These are phyloP conservation scores for Martes martes DNA, from an alignment of 2,113 vertebrate genomes.

Conservation along the genomic window DNA sequence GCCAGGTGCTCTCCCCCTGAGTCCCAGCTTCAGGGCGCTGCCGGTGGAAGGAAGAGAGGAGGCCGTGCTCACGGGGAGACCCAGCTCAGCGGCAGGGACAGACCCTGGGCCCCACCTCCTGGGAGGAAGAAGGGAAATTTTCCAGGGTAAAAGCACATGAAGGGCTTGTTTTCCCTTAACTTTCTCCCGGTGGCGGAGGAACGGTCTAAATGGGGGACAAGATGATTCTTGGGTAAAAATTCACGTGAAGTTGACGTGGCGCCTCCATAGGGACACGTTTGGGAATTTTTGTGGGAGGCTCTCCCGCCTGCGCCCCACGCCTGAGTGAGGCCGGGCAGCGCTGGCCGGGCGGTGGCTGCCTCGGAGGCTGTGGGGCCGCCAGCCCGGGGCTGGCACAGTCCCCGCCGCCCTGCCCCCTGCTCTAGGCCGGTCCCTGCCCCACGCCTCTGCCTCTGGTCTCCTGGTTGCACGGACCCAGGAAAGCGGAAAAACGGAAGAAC, in stretches of 20 bases:
- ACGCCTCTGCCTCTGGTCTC: background rate
- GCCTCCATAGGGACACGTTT: background rate
- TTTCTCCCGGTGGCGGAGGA: background rate
- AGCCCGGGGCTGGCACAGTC: background rate
- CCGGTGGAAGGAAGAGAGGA: background rate
- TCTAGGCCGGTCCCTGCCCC: background rate
- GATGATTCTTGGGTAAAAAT: background rate
- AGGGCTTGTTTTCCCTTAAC: background rate
- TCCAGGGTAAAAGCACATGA: no score
- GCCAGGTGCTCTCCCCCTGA: background rate
- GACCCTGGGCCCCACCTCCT: accelerated
- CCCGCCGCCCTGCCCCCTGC: background rate
- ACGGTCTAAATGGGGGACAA: background rate
- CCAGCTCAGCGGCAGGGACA: background rate
- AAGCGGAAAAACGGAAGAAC: background rate
- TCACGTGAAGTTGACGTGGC: background rate
- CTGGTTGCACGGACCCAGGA: accelerated
- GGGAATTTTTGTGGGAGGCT: background rate
- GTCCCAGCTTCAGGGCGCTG: background rate
- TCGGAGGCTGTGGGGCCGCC: background rate
- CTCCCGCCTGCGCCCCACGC: background rate
- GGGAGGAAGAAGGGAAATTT: background rate
- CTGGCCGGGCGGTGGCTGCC: no score
- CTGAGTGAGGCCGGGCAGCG: background rate
- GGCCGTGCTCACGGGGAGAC: background rate